A percentile compares a stretch with the other conserved stretches of the same genome.
Evolutionary conservation across 2,797 vertebrate genomes (phyloP).

Genomic region (Lateolabrax maculatus): DNA sequence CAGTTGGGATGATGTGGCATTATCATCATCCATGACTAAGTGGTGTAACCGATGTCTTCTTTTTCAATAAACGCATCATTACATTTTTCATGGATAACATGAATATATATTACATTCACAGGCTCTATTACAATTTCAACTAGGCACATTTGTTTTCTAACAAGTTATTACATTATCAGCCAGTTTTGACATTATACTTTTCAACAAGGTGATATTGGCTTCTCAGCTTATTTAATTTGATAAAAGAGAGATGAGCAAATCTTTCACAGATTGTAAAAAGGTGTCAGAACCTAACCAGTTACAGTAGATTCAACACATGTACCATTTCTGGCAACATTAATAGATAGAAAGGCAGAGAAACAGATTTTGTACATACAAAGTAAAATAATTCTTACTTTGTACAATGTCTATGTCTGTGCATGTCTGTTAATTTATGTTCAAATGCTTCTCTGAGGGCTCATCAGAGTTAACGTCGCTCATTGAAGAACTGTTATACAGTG

Average conservation of each 20-base stretch:
- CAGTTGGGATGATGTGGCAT: not conserved
- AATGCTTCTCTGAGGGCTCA: not conserved
- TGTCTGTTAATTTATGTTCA: not conserved
- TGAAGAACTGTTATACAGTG: not conserved
- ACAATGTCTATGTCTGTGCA: not conserved
- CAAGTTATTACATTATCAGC: constrained; percentile 18
- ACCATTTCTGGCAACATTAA: not conserved
- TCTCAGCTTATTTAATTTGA: constrained; percentile 1
- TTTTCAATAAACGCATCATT: not conserved
- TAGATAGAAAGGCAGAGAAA: constrained; percentile 3
- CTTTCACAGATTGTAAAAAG: not conserved
- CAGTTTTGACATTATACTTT: constrained; percentile 10
- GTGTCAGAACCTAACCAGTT: not conserved
- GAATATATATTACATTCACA: constrained; percentile 11
- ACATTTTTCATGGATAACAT: not conserved
- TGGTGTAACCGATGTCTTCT: not conserved
- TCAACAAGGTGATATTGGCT: not conserved
- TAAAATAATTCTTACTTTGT: not conserved
- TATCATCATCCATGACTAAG: not conserved
- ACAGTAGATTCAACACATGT: not conserved
- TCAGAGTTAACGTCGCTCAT: not conserved
- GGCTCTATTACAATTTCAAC: not conserved
- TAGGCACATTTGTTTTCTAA: constrained; percentile 14
- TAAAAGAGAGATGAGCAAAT: not conserved
- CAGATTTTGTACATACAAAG: not conserved